Conservation (phyloP, 2,797 vertebrate genomes). For the Gymnopithys bicolor region DNA sequence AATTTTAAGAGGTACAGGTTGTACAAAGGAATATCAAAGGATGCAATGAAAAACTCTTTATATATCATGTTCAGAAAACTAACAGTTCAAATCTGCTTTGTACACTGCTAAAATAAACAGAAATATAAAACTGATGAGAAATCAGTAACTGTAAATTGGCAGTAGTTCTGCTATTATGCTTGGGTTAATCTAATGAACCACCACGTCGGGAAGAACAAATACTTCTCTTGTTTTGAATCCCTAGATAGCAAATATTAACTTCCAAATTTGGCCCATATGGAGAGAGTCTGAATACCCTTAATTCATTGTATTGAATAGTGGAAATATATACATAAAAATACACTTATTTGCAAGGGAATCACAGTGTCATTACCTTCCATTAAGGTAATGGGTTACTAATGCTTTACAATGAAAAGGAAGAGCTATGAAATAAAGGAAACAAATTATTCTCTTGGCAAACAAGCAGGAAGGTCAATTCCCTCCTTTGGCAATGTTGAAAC, state of each 20-base stretch:
- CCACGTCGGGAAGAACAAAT: neutral
- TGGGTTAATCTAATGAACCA: neutral
- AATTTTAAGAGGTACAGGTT: neutral
- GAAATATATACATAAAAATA: neutral
- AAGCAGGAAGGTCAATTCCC: constrained; percentile 48
- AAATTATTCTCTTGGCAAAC: constrained; percentile 50
- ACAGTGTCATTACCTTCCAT: neutral
- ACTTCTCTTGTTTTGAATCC: neutral
- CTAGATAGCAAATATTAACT: neutral
- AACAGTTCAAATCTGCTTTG: neutral
- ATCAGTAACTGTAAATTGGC: neutral
- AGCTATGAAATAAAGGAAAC: constrained; percentile 32
- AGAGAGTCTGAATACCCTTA: neutral
- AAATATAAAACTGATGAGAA: neutral
- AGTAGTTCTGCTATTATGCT: neutral
- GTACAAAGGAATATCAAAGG: neutral
- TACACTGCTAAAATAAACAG: neutral
- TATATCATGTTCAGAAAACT: neutral
- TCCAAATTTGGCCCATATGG: neutral
- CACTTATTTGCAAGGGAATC: neutral
- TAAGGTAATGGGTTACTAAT: neutral
- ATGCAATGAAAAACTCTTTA: neutral
- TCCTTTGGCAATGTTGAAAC: constrained; percentile 6
- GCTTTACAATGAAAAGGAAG: constrained; percentile 16
- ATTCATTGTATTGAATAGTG: neutral